Evolutionary conservation across 1,140 invertebrate species (phyloP), one percentile per base, ranked within the genome.

Genomic region (Lepidurus packardi): DNA sequence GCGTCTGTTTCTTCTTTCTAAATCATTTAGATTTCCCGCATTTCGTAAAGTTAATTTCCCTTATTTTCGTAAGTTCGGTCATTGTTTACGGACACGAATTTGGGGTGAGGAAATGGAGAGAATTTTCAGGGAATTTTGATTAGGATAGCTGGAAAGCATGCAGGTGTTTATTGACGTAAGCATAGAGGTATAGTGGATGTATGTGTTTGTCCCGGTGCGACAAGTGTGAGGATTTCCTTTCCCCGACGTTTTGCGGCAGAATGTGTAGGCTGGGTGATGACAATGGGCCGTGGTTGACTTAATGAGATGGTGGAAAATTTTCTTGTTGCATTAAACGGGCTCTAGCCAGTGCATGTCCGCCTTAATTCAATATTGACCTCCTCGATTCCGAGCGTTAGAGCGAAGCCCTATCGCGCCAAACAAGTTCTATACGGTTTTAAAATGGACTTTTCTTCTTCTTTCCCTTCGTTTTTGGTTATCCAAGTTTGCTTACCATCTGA

Each of bases 301-400:
- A 65, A 65, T 65, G 53, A 65, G 53, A n/a, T 65, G 53, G 53
- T 65, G 53, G 53, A 65, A 65, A 65, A 65, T 65, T 65, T 65
- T 65, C 21, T 16, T 65, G 53, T 65, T n/a, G 53, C 13, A 65
- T 65, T 65, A 65, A 65, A 65, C 16, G 53, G 53, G 53, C 53
- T 65, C 53, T 65, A 3, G 16, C 53, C 53, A n/a, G 21, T 65
- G 53, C 53, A 65, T 65, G 53, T 8, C 53, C 53, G 53, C 53
- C 53, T 65, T 65, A 65, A 65, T 65, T 16, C 53, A 65, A 65
- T 65, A 65, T 65, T 65, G 53, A 65, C 53, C 53, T 9, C 16
- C 53, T 65, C 53, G 53, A 65, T 65, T 16, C 53, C 53, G 21
- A 65, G 21, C 53, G 53, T 65, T n/a, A 65, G 21, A 21, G 21